These are phyloP conservation scores for Micromesistius poutassou DNA, from an alignment of 2,797 vertebrate genomes.

Conservation along the genomic window DNA sequence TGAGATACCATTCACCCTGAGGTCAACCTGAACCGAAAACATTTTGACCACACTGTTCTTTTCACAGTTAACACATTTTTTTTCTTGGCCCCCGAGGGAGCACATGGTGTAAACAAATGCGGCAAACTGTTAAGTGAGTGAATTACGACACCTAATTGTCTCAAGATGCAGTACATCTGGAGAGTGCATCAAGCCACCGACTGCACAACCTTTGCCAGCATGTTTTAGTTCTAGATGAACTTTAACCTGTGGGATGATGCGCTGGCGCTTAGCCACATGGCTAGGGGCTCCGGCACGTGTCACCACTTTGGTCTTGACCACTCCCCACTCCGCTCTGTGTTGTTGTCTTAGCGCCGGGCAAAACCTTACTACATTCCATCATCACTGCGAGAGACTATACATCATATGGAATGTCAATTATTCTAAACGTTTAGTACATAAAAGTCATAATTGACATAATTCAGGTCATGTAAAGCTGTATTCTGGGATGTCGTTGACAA, in stretches of 20 bases:
- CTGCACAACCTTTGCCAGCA: background rate
- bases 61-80: slow-evolving; percentile 9
- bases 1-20: background rate
- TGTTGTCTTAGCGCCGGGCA: background rate
- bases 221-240: slow-evolving; percentile 18
- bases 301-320: background rate
- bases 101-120: slow-evolving; percentile 31
- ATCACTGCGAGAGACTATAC: background rate
- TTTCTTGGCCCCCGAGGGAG: slow-evolving; percentile 10
- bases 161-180: slow-evolving; percentile 20
- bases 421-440: no score
- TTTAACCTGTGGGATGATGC: slow-evolving; percentile 2
- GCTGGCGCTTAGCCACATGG: background rate
- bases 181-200: slow-evolving; percentile 18
- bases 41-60: background rate
- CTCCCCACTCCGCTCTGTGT: background rate
- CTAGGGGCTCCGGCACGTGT: background rate
- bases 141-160: slow-evolving; percentile 15
- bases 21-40: background rate
- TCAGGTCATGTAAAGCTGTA: no score
- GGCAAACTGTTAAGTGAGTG: slow-evolving; percentile 18
- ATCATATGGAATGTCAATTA: no score
- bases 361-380: background rate
- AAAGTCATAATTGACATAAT: no score
- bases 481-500: no score